Evolutionary conservation across 23 tunicate species (phyloP), one percentile per base, ranked within the genome.

Genomic region (Phallusia fumigata): DNA sequence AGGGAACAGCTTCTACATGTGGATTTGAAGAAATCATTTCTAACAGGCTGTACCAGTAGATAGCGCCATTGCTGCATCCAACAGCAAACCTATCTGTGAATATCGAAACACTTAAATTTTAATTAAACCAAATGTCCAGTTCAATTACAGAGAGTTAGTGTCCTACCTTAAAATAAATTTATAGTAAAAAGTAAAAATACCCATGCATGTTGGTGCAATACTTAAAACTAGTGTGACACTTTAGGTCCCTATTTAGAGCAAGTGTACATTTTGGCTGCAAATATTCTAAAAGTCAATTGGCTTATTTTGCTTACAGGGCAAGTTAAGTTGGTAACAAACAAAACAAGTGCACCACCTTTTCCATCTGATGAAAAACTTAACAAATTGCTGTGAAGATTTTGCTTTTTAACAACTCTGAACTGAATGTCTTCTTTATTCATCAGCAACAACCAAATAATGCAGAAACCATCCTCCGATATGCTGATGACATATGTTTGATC

Each of bases 391-490:
- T 80, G 82, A 58, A 81, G 89, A 33, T 83, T 74, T 18, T 82
- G 53, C 83, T 84, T 83, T 32, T 82, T 82, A 10, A 86, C 75
- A 45, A 92, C 65, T 26, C 34, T 35, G 0, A 78, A 34, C 28
- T 79, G 18, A 32, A 81, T 30, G 35, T 49, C 0, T 15, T 44
- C 74, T 26, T 50, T 64, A 35, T 90, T 64, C 28, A 12, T 65
- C 5, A 16, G 13, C 31, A 94, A 33, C 32, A 81, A 77, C 95
- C 95, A 94, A 18, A 89, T 30, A 75, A 94, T 86, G 45, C 90
- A 89, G 28, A 85, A 86, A 0, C 98, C 95, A 86, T 94, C 98
- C 65, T 94, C 98, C 30, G 95, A 89, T 73, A 83, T 83, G 64
- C 98, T 94, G 32, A 89, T 52, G 15, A 94, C 26, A 82, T 84